Base-by-base conservation (phyloP, 2,113 vertebrate genomes). In the Riparia riparia region DNA sequence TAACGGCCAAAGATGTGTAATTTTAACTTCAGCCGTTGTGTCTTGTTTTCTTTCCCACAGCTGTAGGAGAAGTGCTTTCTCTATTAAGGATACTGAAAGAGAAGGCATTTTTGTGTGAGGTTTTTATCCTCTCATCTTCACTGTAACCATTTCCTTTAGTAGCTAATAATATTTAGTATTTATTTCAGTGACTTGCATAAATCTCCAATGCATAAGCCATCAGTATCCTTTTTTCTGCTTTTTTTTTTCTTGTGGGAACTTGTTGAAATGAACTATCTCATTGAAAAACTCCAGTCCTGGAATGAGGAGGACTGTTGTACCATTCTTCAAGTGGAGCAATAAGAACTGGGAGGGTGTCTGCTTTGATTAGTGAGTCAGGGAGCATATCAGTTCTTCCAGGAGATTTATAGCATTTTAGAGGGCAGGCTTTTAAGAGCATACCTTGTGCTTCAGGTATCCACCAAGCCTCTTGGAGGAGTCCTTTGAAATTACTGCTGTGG, bases 31-130 rank as follows among this genome's bases (percentile, higher is more conserved):
- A 82, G 89, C 82, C 4, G 0, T 95, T 90, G 68, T 20, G 41
- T 80, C 79, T 83, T 93, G 56, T 77, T 94, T 96, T 88, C 85
- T 94, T 97, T 96, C 90, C 93, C 95, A 94, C 95, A 95, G 95
- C 74, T 95, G 74, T 63, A 94, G 76, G 69, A 78, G 64, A 91
- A 96, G 89, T 51, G 64, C 76, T 95, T 89, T 86, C 88, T 95
- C 82, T 91, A 44, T 84, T 72, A 84, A 81, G 56, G 51, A 44
- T 77, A 28, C 83, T 93, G 79, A 78, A 90, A 81, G 60, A 63
- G 51, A 82, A 92, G 49, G 32, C 76, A 9, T 81, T 39, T 83
- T 92, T 92, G 12, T 86, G 28, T 47, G 56, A 16, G 3, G 1
- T 77, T 95, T 84, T 90, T 58, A 79, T 87, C 78, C 89, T 44